Evolutionary conservation across 1,140 invertebrate genomes (phyloP).

Genomic region (Asbolus verrucosus): DNA sequence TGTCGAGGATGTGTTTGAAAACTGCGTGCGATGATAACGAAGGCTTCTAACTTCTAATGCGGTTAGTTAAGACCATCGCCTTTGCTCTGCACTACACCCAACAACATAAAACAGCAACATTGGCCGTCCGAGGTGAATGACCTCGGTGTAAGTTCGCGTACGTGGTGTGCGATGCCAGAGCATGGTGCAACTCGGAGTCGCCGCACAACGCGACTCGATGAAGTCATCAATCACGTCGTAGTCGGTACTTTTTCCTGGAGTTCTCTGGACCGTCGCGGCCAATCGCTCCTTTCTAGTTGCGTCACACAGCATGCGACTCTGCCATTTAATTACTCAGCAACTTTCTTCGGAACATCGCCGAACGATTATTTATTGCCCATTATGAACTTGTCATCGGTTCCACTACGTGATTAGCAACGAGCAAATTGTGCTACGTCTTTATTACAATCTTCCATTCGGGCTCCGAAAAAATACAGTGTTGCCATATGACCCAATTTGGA

Average conservation of each 20-base stretch:
- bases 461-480: too few species aligned
- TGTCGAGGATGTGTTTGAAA: too few species aligned
- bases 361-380: conserved; percentile 12
- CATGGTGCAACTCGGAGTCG: conserved; percentile 21
- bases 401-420: not conserved
- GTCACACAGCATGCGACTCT: conserved; percentile 30
- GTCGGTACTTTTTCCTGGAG: conserved; percentile 24
- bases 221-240: conserved; percentile 37
- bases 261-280: conserved; percentile 24
- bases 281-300: conserved; percentile 24
- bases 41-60: too few species aligned
- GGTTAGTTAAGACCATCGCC: conserved; percentile 17
- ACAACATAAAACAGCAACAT: conserved; percentile 47
- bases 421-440: too few species aligned
- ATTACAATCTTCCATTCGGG: too few species aligned
- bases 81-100: conserved; percentile 17
- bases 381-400: conserved; percentile 11
- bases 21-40: not conserved
- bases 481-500: too few species aligned
- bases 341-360: conserved; percentile 29
- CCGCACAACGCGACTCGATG: conserved; percentile 24
- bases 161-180: conserved; percentile 33
- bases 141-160: conserved; percentile 30
- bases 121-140: conserved; percentile 41
- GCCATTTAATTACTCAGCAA: conserved; percentile 34